Evolutionary conservation across 2,113 vertebrate genomes (phyloP).

Genomic region (Prinia subflava): DNA sequence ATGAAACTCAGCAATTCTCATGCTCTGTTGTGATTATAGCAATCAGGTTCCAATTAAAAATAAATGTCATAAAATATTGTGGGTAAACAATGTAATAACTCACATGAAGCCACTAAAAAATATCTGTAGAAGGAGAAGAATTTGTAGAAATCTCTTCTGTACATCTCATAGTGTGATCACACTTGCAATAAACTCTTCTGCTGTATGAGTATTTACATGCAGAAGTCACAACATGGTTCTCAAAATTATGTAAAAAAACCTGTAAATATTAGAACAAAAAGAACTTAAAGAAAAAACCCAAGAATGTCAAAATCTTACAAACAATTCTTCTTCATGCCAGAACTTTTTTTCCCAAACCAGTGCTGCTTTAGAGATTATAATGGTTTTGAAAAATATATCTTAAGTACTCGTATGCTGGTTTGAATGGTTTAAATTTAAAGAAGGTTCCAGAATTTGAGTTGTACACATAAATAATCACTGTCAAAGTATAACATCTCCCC

Average conservation of each 20-base stretch:
- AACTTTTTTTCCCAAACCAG: background rate
- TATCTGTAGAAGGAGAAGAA: background rate
- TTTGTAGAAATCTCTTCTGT: background rate
- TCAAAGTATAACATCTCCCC: background rate
- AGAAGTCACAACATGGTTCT: background rate
- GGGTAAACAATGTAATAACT: background rate
- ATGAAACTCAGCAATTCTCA: background rate
- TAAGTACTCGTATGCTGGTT: background rate
- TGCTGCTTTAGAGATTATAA: background rate
- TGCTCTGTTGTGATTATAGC: background rate
- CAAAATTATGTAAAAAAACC: background rate
- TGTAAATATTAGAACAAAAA: background rate
- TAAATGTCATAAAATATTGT: background rate
- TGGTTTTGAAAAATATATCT: background rate
- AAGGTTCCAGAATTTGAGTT: background rate
- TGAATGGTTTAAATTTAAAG: background rate
- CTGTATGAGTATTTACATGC: background rate
- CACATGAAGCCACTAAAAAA: background rate
- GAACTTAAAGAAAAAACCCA: background rate
- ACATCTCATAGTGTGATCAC: background rate
- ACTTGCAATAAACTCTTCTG: background rate
- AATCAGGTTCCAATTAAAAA: background rate
- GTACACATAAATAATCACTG: background rate
- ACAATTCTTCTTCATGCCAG: background rate
- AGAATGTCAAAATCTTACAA: background rate